phyloP scores from a whole-genome alignment of 2,113 vertebrate species.

The Urocolius indicus region DNA sequence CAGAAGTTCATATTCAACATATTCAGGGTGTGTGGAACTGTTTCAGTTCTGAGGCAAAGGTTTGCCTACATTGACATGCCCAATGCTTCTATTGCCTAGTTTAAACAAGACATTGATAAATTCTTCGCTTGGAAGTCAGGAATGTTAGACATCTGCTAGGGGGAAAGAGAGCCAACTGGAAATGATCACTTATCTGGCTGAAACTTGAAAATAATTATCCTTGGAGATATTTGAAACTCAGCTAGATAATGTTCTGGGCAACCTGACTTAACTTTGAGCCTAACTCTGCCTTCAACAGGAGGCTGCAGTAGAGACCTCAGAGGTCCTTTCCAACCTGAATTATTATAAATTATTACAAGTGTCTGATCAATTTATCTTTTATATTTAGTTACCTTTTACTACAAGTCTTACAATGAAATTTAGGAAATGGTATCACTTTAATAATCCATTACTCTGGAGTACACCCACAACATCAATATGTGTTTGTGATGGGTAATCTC shows the following conservation, averaged over 20 bases:
- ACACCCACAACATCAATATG: neutral
- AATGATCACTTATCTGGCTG: neutral
- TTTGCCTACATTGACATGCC: neutral
- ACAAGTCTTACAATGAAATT: neutral
- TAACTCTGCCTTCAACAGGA: neutral
- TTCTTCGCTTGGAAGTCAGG: neutral
- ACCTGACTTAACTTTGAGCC: neutral
- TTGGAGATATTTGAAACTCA: neutral
- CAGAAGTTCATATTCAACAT: neutral
- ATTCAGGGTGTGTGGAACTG: rapidly evolving
- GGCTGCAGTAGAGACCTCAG: neutral
- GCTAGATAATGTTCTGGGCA: neutral
- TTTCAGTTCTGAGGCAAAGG: neutral
- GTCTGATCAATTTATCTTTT: neutral
- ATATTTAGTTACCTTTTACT: neutral
- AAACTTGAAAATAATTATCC: neutral
- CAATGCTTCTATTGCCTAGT: neutral
- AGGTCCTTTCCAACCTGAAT: neutral
- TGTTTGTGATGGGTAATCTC: neutral
- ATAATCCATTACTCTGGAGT: neutral
- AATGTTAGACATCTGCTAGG: neutral
- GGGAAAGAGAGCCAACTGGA: neutral
- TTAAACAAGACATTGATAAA: neutral
- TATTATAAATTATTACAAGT: neutral
- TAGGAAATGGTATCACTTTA: neutral